Base-by-base conservation (phyloP, 2,888 invertebrate species). In the Drosophila algonquin region DNA sequence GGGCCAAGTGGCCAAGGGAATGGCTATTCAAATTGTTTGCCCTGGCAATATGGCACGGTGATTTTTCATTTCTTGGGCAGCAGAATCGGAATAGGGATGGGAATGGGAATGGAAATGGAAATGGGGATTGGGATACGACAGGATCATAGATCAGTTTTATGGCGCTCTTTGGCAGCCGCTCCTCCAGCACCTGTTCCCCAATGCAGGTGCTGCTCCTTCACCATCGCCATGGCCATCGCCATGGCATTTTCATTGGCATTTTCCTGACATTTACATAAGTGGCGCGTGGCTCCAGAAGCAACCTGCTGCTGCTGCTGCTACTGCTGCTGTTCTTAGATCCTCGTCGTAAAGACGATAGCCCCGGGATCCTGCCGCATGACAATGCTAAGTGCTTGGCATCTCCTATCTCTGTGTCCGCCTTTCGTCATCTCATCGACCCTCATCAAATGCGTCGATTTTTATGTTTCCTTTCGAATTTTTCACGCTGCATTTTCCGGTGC, bases 391-490 rank as follows among this genome's bases (percentile, higher is more conserved):
- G n/a, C 27, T 18, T 35, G 21, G 2, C 47, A 21, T 56, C 48
- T 47, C n/a, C 47, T 21, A n/a, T 51, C 32, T n/a, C 21, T 44
- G 40, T 40, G 40, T n/a, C 14, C 40, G 50, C 10, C 35, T 63
- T 77, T 63, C 80, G 77, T 80, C 87, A 79, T 86, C 87, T 73
- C 68, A 71, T 82, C 85, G 83, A 83, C 83, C 89, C 83, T 83
- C 87, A 60, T 83, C 83, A 83, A 80, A 77, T 51, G 67, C 73
- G 65, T 86, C 83, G 87, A 86, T 88, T 88, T 87, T 77, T 54
- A 77, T 76, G 87, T 65, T 73, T 68, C 48, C 69, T 50, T 75
- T 72, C 71, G 54, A 76, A 81, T 87, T 85, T 79, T 87, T 79
- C 82, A 85, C 88, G 80, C 84, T 81, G 69, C 73, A 71, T 79